These are phyloP conservation scores for Nycticryphes semicollaris DNA, from an alignment of 2,113 vertebrate species.

Conservation along the genomic window DNA sequence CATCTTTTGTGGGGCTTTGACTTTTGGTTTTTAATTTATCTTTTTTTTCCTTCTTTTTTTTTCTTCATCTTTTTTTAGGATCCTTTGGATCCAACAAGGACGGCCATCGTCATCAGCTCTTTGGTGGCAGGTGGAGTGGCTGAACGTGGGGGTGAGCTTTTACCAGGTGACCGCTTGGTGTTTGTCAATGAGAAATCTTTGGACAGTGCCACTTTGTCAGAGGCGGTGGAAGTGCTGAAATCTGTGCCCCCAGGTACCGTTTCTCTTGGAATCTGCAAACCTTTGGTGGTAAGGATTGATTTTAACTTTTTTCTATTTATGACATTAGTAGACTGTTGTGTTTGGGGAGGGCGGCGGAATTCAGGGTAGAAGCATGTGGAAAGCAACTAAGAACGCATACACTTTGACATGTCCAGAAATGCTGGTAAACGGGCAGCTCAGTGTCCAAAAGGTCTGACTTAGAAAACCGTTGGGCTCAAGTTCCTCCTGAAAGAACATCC, in stretches of 20 bases:
- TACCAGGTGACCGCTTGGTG: constrained; percentile 90
- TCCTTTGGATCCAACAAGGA: constrained; percentile 85
- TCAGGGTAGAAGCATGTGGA: background rate
- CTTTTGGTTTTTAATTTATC: background rate
- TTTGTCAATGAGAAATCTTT: constrained; percentile 86
- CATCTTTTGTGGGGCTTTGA: background rate
- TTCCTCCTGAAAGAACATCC: background rate
- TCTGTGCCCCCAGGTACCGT: constrained; percentile 82
- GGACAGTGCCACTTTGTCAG: constrained; percentile 75
- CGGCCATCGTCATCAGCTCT: constrained; percentile 93
- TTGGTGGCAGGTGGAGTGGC: constrained; percentile 87
- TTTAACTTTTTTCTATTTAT: background rate
- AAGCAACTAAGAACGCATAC: background rate
- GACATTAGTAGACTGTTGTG: rapidly evolving
- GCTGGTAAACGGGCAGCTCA: background rate
- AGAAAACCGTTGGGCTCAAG: background rate
- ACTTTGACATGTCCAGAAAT: background rate
- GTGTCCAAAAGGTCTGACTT: background rate
- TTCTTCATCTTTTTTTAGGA: constrained; percentile 73
- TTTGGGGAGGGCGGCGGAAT: background rate
- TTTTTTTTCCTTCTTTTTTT: no score
- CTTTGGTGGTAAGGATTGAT: constrained; percentile 81
- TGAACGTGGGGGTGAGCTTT: constrained; percentile 76
- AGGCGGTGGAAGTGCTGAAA: constrained; percentile 92
- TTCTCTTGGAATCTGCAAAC: constrained; percentile 89